Base-by-base conservation (phyloP, 2,797 vertebrate genomes). In the Lepus townsendii region DNA sequence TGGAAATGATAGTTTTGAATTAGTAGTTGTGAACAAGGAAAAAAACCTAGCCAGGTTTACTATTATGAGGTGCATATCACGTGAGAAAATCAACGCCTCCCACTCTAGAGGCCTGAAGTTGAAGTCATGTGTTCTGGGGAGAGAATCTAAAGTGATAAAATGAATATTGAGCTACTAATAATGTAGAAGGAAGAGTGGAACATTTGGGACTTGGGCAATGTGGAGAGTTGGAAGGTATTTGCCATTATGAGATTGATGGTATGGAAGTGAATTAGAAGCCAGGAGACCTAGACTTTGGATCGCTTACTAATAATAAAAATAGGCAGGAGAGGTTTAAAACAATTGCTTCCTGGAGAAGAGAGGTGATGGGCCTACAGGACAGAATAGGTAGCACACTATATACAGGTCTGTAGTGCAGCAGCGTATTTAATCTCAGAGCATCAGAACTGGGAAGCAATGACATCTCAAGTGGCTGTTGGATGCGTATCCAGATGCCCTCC, bases 401-500 rank as follows among this genome's bases (percentile, higher is more conserved):
- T 3, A 2, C 60, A 6, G 8, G 3, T 30, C 19, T 66, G 3
- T 52, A 24, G 52, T 50, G 13, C 14, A 20, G 2, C 14, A 27
- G 54, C 3, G 54, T 1, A 16, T 71, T 54, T 20, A 5, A 9
- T 42, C 17, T 88, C 17, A 30, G 22, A 2, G 80, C 24, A 50
- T 11, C 32, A 17, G 66, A 63, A 24, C 27, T 13, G 30, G 32
- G 2, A 17, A 38, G 5, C 6, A 13, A 42, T 80, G 26, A 35
- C 1, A 4, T 54, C 5, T 2, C 4, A 32, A 57, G 30, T 42
- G 52, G 2, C 3, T 47, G 17, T 7, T 38, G 2, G 32, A 22
- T 65, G 38, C 78, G 10, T n/a, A 62, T 17, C n/a, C 22, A 38
- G 16, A 27, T 62, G 54, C 47, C 30, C 32, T 66, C 19, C 9